Percentiles rank a stretch among this genome's conserved stretches.
phyloP scores from a whole-genome alignment of 2,888 invertebrate genomes.

The Desoria tigrina region DNA sequence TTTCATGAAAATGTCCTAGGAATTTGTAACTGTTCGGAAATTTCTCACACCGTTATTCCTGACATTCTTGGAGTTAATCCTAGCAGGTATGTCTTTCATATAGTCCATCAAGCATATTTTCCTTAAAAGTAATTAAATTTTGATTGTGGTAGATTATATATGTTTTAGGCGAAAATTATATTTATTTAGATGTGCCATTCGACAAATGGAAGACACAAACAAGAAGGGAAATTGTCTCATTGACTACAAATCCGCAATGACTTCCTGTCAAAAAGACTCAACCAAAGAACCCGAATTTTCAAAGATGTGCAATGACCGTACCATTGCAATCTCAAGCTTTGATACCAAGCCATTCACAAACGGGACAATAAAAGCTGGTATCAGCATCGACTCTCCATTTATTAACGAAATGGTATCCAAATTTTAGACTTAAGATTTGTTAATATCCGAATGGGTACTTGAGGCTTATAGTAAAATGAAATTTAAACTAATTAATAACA shows the following conservation, averaged over 20 bases:
- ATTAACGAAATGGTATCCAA: conserved; percentile 18
- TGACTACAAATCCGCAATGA: background rate
- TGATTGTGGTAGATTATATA: no score
- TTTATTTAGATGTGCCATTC: no score
- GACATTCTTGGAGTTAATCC: background rate
- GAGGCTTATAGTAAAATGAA: no score
- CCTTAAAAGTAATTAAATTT: background rate
- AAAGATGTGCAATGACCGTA: conserved; percentile 10
- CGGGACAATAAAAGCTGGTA: no score
- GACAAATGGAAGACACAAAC: background rate
- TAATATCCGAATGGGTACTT: no score
- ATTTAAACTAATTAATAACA: no score
- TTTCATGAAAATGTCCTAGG: conserved; percentile 25
- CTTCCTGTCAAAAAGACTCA: background rate
- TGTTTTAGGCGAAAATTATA: no score
- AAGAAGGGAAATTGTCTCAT: conserved; percentile 16
- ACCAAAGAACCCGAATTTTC: background rate
- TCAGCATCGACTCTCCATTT: conserved; percentile 19
- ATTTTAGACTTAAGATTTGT: no score
- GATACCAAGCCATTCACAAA: background rate
- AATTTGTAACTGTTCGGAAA: conserved; percentile 19
- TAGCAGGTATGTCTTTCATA: conserved; percentile 9
- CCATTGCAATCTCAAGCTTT: background rate
- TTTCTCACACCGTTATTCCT: background rate
- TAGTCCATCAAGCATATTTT: no score